Evolutionary conservation across 1,140 invertebrate species (phyloP), one percentile per base, ranked within the genome.

Genomic region (Amyelois transitella): DNA sequence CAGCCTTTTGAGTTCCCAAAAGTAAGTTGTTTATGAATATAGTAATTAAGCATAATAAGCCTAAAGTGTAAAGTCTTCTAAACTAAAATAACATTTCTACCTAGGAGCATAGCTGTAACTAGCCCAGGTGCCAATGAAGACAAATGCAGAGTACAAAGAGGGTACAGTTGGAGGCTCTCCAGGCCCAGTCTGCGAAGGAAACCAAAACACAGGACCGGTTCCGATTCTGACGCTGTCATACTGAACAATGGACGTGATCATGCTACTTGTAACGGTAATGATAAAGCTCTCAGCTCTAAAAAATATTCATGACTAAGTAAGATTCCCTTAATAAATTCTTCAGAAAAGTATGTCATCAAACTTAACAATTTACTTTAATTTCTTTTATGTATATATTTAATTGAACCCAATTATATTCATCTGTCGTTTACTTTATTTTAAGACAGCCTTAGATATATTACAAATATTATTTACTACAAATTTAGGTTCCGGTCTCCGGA

Each of bases 161-260:
- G 91, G 6, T 93, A 92, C 65, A 94, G 93, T 21, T 94, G 93
- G 93, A 91, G 93, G 55, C 74, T 93, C 47, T 91, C 92, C 0
- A 85, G 91, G 54, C 91, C 93, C 0, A 94, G 93, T 52, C 77
- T 94, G 5, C 88, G 90, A 24, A 89, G 89, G 45, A 93, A 92
- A 73, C 64, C 58, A n/a, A 88, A 92, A 73, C 88, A 89, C 66
- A 81, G 90, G 56, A 90, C 89, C 19, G 89, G 89, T 3, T 91
- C 90, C 0, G 90, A 91, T 64, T 91, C 90, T 8, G 91, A 91
- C 61, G 89, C 89, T 4, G 81, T 92, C 38, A 80, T 92, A 25
- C 79, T 94, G 3, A 94, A 94, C 66, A 94, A 94, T 71, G 91
- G 90, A 25, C 81, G 91, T 22, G 92, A 94, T 70, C 92, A 94